Base-by-base conservation (phyloP, 1,140 invertebrate species). In the Aphaenogaster floridana region DNA sequence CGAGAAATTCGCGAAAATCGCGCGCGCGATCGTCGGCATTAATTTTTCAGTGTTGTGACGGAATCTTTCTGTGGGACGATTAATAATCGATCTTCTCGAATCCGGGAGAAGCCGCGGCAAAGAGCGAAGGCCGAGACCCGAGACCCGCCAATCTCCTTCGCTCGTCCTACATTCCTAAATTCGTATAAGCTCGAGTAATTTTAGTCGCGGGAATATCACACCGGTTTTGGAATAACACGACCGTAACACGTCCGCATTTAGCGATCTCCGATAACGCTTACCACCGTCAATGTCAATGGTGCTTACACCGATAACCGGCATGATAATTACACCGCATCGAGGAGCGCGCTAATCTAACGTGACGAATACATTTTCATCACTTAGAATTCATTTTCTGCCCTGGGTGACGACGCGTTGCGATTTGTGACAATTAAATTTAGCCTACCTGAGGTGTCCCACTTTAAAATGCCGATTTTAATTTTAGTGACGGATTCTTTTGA, bases 101-200 rank as follows among this genome's bases (percentile, higher is more conserved):
- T 72, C 66, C 50, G 34, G 39, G 64, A 80, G 45, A 34, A 81
- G 42, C 21, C 28, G 45, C 61, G 45, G 45, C 42, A 50, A 79
- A 79, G 77, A 78, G 72, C 72, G 83, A 86, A 78, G 83, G 71
- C 74, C 59, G 72, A 77, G 83, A 72, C 34, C 54, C 81, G 71
- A 61, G 81, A 63, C 48, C 61, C 72, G 74, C 21, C 48, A 42
- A 76, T 68, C 61, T 48, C 59, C 45, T 48, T 85, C 45, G 45
- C 71, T 36, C 54, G 84, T 7, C 84, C 89, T 45, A 79, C 57
- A 89, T 90, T 86, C 79, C 57, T 66, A 89, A 86, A 80, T 89
- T 68, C 39, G 68, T n/a, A 59, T 59, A 59, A 74, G 52, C 57
- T 15, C 69, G 63, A 39, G 11, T 89, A 90, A 81, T 81, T 89